Evolutionary conservation across 2,888 invertebrate genomes (phyloP), one percentile per base, ranked within the genome.

Genomic region (Amblyteles armatorius): DNA sequence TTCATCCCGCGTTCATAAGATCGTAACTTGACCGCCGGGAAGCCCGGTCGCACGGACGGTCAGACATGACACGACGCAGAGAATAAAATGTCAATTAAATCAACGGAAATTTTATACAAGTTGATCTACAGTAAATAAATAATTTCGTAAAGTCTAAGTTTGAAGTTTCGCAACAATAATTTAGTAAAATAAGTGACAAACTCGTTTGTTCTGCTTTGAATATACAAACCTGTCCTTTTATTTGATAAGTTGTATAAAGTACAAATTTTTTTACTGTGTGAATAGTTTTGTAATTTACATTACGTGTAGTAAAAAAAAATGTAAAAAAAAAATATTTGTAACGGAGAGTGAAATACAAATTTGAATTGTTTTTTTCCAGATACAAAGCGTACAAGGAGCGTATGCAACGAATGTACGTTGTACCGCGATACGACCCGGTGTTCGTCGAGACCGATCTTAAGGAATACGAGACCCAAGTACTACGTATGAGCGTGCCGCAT

Each of bases 401-500:
- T 91, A 96, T 97, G 93, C 95, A 96, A 73, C 95, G 97, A 22
- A 97, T 97, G 93, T 97, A 97, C 88, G 95, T 96, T 0, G 95
- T 96, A 5, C 96, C 97, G 0, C 95, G 97, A 36, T 97, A 97
- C 91, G 97, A 97, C 92, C 93, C 93, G 19, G 95, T 95, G 48
- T 94, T 97, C 95, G 94, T 96, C 11, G 96, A 97, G 90, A 97
- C 98, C 36, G 97, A 97, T 91, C 95, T 98, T 65, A 98, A 98
- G 89, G 97, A 99, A 94, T 99, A 99, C 93, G 99, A 99, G 94
- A 99, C 98, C 0, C 99, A 99, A 95, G 97, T 98, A 60, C 94
- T 98, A 2, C 98, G 98, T 88, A 98, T 98, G 98, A 97, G 98
- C 86, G 98, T 98, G 2, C 97, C 97, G 0, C 96, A 97, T 2